phyloP scores from a whole-genome alignment of 2,797 vertebrate genomes.

The Sebastes oblongus region DNA sequence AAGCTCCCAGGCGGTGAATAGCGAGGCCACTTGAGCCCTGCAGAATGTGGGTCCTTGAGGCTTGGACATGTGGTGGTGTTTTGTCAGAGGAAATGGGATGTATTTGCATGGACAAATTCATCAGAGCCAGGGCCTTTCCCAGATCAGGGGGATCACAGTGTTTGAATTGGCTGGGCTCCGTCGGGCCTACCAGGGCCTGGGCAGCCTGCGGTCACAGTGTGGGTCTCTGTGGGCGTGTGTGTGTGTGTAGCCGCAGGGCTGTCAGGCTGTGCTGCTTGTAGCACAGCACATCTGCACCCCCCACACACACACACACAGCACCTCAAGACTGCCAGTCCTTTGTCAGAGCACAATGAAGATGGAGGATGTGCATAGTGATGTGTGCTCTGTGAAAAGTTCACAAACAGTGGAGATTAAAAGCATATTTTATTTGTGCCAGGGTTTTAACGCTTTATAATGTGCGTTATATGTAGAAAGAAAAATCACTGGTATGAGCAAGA shows the following conservation, averaged over 20 bases:
- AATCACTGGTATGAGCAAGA: not conserved
- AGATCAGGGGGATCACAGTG: constrained; percentile 75
- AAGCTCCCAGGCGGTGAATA: constrained; percentile 61
- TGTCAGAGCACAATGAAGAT: constrained; percentile 48
- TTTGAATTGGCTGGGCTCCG: constrained; percentile 78
- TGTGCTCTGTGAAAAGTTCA: constrained; percentile 5
- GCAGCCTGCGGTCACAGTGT: constrained; percentile 49
- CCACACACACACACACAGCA: constrained; percentile 35
- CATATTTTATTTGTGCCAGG: not conserved
- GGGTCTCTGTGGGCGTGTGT: constrained; percentile 18
- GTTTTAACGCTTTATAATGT: not conserved
- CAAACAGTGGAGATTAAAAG: not conserved
- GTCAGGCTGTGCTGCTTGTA: constrained; percentile 54
- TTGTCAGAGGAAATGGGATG: constrained; percentile 82
- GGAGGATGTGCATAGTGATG: constrained; percentile 11
- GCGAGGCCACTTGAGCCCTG: constrained; percentile 62
- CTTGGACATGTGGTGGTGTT: constrained; percentile 79
- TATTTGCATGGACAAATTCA: constrained; percentile 84
- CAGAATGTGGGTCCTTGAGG: constrained; percentile 67
- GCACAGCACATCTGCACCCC: constrained; percentile 52
- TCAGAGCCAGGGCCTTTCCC: constrained; percentile 75
- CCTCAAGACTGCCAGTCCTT: constrained; percentile 45
- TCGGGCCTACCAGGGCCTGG: constrained; percentile 57
- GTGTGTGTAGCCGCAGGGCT: constrained; percentile 48
- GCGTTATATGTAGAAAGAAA: not conserved